Percentiles rank a stretch among this genome's conserved stretches.
Evolutionary conservation across 2,113 vertebrate genomes (phyloP).

Genomic region (Piaya cayana): DNA sequence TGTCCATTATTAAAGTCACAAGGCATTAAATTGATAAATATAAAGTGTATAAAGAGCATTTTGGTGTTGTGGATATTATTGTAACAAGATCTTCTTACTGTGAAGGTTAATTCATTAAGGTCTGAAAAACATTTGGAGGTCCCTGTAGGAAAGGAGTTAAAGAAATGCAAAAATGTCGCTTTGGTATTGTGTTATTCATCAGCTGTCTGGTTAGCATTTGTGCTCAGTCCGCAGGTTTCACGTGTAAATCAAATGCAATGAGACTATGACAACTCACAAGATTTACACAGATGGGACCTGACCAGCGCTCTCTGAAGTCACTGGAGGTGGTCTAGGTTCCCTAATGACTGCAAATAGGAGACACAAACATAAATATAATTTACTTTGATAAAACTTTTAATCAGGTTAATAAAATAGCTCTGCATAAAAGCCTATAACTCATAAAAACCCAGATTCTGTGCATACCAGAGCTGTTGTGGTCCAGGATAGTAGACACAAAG

Average conservation of each 20-base stretch:
- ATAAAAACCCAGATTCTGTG: conserved; percentile 9
- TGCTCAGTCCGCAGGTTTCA: conserved; percentile 65
- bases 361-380: conserved; percentile 58
- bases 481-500: conserved; percentile 33
- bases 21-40: neutral
- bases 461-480: neutral
- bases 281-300: conserved; percentile 61
- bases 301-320: conserved; percentile 51
- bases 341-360: conserved; percentile 46
- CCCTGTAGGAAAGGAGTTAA: conserved; percentile 22
- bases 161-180: conserved; percentile 26
- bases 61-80: neutral
- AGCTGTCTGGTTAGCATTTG: conserved; percentile 69
- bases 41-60: neutral
- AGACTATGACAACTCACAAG: conserved; percentile 44
- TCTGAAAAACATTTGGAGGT: conserved; percentile 43
- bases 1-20: neutral
- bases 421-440: conserved; percentile 30
- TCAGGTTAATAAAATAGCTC: conserved; percentile 60
- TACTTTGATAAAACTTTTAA: conserved; percentile 63
- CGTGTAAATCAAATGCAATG: conserved; percentile 65
- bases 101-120: neutral
- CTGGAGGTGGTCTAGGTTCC: conserved; percentile 14
- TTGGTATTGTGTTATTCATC: conserved; percentile 50
- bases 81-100: neutral